Conservation (phyloP, 2,888 invertebrate species). For the Agriotes lineatus region DNA sequence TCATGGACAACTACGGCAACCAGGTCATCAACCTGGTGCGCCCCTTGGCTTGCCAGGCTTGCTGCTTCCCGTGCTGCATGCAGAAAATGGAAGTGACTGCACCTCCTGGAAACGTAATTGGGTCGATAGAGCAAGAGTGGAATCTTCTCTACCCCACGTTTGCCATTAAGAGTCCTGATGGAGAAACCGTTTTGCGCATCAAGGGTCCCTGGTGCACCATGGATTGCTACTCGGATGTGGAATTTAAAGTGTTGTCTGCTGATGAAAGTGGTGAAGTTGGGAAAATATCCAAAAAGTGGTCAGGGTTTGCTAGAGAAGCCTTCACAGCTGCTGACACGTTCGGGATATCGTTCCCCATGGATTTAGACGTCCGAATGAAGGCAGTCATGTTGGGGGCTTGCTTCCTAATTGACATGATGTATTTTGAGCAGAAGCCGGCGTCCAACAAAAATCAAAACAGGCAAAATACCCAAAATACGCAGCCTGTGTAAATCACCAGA, state of each 20-base stretch:
- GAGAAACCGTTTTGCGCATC: constrained; percentile 81
- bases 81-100: constrained; percentile 83
- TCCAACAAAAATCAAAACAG: too few relatives aligned
- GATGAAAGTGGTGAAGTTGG: constrained; percentile 82
- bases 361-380: constrained; percentile 84
- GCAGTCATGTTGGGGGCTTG: constrained; percentile 80
- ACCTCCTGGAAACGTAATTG: constrained; percentile 78
- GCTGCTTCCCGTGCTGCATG: constrained; percentile 89
- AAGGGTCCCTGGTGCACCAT: constrained; percentile 86
- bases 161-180: constrained; percentile 78
- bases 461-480: too few relatives aligned
- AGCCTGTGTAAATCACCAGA: too few relatives aligned
- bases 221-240: constrained; percentile 83
- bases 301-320: constrained; percentile 79
- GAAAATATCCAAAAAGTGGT: constrained; percentile 87
- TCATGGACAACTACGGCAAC: constrained; percentile 83
- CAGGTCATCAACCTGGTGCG: constrained; percentile 90
- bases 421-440: constrained; percentile 9
- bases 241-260: constrained; percentile 79
- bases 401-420: constrained; percentile 72
- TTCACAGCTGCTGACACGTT: constrained; percentile 88
- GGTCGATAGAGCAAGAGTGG: constrained; percentile 83
- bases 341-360: constrained; percentile 83
- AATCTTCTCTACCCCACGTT: constrained; percentile 80
- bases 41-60: constrained; percentile 81